Conservation (phyloP, 1,140 invertebrate genomes). For the Lepidurus arcticus region DNA sequence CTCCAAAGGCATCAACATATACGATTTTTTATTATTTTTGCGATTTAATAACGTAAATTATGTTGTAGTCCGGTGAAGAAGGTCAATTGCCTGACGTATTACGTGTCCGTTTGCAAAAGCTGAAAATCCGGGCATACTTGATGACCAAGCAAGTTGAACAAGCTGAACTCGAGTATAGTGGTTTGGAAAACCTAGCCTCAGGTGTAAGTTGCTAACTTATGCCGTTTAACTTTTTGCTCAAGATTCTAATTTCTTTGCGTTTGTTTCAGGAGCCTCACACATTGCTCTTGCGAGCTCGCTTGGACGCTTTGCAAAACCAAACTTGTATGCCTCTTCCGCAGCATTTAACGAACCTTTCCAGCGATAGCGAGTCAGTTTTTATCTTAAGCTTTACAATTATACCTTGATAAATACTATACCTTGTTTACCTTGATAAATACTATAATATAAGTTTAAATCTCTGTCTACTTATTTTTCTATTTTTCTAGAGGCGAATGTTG, state of each 20-base stretch:
- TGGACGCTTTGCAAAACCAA: background rate
- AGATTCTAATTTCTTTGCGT: background rate
- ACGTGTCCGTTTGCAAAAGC: constrained; percentile 5
- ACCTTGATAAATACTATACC: too few species aligned
- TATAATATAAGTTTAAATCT: too few species aligned
- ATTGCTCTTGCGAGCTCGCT: constrained; percentile 20
- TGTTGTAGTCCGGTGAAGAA: constrained; percentile 25
- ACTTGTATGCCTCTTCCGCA: background rate
- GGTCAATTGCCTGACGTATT: constrained; percentile 15
- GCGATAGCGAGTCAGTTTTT: background rate
- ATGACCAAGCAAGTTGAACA: background rate
- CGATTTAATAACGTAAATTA: constrained; percentile 14
- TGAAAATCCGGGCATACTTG: constrained; percentile 29
- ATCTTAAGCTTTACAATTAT: background rate
- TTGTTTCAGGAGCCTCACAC: constrained; percentile 25
- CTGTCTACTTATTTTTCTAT: background rate
- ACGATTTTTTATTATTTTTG: background rate
- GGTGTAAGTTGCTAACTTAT: background rate
- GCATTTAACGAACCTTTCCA: background rate
- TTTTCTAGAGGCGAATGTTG: background rate
- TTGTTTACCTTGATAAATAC: too few species aligned
- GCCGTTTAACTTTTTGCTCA: background rate
- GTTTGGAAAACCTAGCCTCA: constrained; percentile 20
- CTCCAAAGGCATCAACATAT: constrained; percentile 39
- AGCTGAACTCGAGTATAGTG: constrained; percentile 26